Base-by-base conservation (phyloP, 1,140 invertebrate species). In the Drosophila grimshawi region DNA sequence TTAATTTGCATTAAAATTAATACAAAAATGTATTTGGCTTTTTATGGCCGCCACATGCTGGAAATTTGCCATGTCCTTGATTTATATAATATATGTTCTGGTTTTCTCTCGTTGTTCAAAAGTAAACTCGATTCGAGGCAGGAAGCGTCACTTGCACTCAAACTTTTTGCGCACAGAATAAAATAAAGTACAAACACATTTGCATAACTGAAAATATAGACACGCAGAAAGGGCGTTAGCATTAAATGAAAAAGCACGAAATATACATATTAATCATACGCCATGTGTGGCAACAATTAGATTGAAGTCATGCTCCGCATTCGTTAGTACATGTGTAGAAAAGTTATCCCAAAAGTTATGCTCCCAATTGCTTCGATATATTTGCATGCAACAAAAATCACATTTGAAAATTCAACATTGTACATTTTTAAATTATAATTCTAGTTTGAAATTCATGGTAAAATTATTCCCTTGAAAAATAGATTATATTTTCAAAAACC, bases 181-280 rank as follows among this genome's bases (percentile, higher is more conserved):
- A 46, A 48, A 56, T n/a, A 30, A 30, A 4, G 37, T 52, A 41
- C 8, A 61, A 57, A 49, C 55, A 63, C 57, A 86, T 86, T 86
- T 88, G 76, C 83, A 86, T 88, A 88, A 70, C 67, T 67, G 68
- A 79, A 81, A 76, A 56, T 81, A 78, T 70, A 79, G 75, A 70
- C 67, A 79, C 52, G 66, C 48, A 69, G 41, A 29, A 27, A 61
- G 49, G 1, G 10, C 8, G 57, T 68, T 71, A 77, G 53, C 77
- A 78, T 82, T 67, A 88, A 89, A 77, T 66, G 76, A 59, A 67
- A 80, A 78, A 65, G 72, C 83, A 89, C 85, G 83, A 43, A 80
- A 53, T 68, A 82, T 76, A 89, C 78, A 89, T 89, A 88, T 89
- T 71, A 85, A 85, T 88, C 85, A 89, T 89, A 77, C 80, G 76